These are phyloP conservation scores for Spinus pinus DNA, from an alignment of 2,797 vertebrate genomes.

Conservation along the genomic window DNA sequence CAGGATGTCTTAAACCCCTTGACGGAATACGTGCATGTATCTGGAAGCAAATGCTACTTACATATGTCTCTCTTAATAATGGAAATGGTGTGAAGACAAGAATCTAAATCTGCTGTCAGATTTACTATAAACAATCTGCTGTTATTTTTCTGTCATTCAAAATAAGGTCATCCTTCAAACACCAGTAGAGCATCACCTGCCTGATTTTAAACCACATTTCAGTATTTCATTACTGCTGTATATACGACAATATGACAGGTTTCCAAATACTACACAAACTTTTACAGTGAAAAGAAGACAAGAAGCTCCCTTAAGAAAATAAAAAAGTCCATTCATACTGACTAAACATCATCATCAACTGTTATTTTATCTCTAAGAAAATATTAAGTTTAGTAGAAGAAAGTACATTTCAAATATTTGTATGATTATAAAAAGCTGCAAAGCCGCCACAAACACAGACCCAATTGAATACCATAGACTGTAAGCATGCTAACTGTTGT, in stretches of 20 bases:
- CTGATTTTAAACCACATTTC: neutral
- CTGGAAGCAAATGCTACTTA: neutral
- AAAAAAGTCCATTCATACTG: neutral
- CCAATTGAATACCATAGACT: neutral
- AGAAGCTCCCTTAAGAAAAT: neutral
- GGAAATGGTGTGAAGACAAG: conserved; percentile 26
- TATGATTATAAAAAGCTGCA: neutral
- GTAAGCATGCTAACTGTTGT: neutral
- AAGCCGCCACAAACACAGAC: neutral
- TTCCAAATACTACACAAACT: neutral
- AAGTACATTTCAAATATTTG: neutral
- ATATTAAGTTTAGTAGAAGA: neutral
- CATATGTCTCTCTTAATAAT: conserved; percentile 12
- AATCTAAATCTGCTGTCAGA: conserved; percentile 14
- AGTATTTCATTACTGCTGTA: neutral
- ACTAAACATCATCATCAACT: neutral
- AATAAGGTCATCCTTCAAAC: neutral
- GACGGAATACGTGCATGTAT: neutral
- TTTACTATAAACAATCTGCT: conserved; percentile 33
- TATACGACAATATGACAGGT: neutral
- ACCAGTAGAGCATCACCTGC: conserved; percentile 2
- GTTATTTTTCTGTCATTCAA: conserved; percentile 19
- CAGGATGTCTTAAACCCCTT: neutral
- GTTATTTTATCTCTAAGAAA: neutral
- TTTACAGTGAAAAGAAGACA: neutral